Percentiles rank a stretch among this genome's conserved stretches.
These are phyloP conservation scores for Bergia sp. DNA, from an alignment of 92 coral and sea anemone species.

Conservation along the genomic window DNA sequence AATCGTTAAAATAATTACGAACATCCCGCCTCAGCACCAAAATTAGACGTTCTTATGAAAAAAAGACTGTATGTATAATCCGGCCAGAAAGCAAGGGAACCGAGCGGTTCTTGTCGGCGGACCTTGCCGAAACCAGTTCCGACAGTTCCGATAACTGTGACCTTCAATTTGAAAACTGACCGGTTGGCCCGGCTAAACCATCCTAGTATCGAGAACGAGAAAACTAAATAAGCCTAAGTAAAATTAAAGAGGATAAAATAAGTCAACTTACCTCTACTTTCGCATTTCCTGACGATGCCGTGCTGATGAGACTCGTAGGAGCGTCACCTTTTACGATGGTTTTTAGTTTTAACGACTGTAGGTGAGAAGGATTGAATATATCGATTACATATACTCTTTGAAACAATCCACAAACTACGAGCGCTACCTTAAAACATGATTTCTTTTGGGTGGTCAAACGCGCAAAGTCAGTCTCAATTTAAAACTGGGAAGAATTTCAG, in stretches of 20 bases:
- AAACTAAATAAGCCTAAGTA: background rate
- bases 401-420: background rate
- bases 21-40: no score
- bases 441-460: background rate
- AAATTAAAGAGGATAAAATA: no score
- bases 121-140: no score
- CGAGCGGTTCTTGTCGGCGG: no score
- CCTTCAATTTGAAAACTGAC: no score
- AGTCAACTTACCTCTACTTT: slow-evolving; percentile 66
- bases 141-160: no score
- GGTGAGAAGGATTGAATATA: background rate
- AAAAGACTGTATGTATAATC: no score
- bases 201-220: background rate
- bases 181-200: no score
- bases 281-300: slow-evolving; percentile 62
- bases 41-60: no score
- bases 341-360: slow-evolving; percentile 78
- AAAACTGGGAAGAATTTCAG: no score
- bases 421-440: background rate
- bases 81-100: no score
- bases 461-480: background rate
- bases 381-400: background rate
- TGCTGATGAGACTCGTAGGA: slow-evolving; percentile 82
- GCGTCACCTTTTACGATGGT: slow-evolving; percentile 89
- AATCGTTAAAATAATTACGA: no score